These are phyloP conservation scores for Salticus scenicus DNA, from an alignment of 2,888 invertebrate genomes.

Conservation along the genomic window DNA sequence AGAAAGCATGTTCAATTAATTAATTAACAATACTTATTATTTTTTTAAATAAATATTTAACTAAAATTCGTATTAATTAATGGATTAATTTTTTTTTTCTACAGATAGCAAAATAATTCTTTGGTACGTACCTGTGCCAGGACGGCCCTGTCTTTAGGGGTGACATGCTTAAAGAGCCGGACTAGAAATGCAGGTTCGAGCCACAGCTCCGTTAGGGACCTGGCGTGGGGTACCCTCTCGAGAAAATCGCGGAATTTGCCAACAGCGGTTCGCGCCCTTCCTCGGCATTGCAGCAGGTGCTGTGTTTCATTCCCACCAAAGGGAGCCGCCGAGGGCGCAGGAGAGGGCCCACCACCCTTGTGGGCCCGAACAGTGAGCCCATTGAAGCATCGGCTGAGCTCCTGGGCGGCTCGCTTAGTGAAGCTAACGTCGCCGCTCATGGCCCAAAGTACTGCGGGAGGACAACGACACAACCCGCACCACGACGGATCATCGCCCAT, in stretches of 20 bases:
- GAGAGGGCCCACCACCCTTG: background rate
- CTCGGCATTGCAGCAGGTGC: slow-evolving; percentile 43
- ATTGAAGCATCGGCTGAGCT: slow-evolving; percentile 72
- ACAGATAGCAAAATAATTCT: no score
- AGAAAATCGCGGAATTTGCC: slow-evolving; percentile 42
- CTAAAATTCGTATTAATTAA: no score
- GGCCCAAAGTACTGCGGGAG: slow-evolving; percentile 59
- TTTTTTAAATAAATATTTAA: no score
- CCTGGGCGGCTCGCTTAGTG: slow-evolving; percentile 72
- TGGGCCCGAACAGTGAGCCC: slow-evolving; percentile 69
- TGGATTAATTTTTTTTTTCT: no score
- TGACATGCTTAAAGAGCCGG: slow-evolving; percentile 54
- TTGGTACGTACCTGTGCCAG: slow-evolving; percentile 74
- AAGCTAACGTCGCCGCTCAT: slow-evolving; percentile 71
- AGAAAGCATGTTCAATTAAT: no score
- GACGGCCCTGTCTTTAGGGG: slow-evolving; percentile 74
- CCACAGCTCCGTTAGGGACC: slow-evolving; percentile 63
- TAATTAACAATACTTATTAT: no score
- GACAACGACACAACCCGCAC: slow-evolving; percentile 66
- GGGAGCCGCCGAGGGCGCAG: slow-evolving; percentile 19
- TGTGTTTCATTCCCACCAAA: slow-evolving; percentile 26
- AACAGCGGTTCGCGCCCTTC: slow-evolving; percentile 5
- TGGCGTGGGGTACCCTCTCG: slow-evolving; percentile 58
- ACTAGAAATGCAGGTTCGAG: slow-evolving; percentile 59
- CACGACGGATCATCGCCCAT: slow-evolving; percentile 67